phyloP scores from a whole-genome alignment of 2,888 invertebrate genomes.

The Plagiodera versicolora region DNA sequence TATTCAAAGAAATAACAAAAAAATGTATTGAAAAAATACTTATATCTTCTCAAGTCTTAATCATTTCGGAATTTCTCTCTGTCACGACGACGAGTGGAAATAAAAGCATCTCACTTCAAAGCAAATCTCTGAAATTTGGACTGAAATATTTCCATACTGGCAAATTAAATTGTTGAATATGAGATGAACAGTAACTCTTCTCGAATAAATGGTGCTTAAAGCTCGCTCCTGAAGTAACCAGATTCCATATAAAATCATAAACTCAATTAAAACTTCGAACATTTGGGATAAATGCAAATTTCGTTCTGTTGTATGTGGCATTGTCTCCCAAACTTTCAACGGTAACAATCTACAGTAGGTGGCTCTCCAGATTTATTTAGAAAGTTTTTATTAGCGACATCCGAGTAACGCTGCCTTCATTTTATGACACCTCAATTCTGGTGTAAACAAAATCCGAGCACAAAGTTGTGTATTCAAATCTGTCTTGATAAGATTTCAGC shows the following conservation, averaged over 20 bases:
- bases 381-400: not conserved
- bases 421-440: not conserved
- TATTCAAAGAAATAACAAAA: too few species aligned
- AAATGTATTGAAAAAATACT: too few species aligned
- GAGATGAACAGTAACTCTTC: not conserved
- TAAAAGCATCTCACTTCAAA: too few species aligned
- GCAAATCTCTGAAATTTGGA: too few species aligned
- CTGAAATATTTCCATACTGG: not conserved
- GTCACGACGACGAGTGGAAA: too few species aligned
- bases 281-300: conserved; percentile 30
- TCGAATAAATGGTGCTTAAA: not conserved
- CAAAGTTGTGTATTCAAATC: too few species aligned
- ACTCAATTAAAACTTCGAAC: conserved; percentile 36
- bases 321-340: not conserved
- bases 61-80: too few species aligned
- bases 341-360: not conserved
- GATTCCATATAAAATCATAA: conserved; percentile 21
- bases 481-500: too few species aligned
- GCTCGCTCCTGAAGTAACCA: not conserved
- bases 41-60: too few species aligned
- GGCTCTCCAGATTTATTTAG: not conserved
- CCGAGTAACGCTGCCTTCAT: not conserved
- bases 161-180: not conserved
- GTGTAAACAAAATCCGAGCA: not conserved
- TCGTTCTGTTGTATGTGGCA: not conserved